Conservation (phyloP, 2,113 vertebrate species). For the Spermophilus dauricus region DNA sequence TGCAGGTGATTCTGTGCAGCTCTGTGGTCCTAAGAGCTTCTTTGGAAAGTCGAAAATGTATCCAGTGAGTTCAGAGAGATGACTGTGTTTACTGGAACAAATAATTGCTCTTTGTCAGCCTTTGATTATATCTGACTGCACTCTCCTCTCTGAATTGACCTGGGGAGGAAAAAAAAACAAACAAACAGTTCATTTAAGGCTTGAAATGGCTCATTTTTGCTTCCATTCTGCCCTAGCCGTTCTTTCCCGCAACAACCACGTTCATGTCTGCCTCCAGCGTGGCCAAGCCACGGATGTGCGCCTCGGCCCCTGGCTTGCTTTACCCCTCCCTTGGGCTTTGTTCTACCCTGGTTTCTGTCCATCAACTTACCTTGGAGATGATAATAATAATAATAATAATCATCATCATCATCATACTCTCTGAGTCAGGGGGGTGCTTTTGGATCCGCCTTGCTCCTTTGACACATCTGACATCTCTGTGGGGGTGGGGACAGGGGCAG, state of each 20-base stretch:
- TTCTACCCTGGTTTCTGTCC: neutral
- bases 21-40: conserved; percentile 78
- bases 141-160: conserved; percentile 51
- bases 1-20: conserved; percentile 63
- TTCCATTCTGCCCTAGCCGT: neutral
- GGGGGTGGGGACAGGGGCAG: neutral
- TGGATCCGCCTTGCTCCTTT: neutral
- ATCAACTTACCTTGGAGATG: neutral
- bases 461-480: fast-evolving
- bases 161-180: neutral
- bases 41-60: conserved; percentile 84
- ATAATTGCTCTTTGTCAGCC: conserved; percentile 81
- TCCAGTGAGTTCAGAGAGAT: conserved; percentile 82
- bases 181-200: conserved; percentile 3
- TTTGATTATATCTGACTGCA: conserved; percentile 65
- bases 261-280: neutral
- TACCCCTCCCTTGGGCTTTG: neutral
- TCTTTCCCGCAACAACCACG: neutral
- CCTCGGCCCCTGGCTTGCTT: neutral
- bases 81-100: conserved; percentile 84
- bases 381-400: neutral
- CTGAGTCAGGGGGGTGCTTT: neutral
- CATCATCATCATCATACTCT: no score
- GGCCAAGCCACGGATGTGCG: fast-evolving
- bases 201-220: conserved; percentile 16